Evolutionary conservation across 2,113 vertebrate genomes (phyloP).

Genomic region (Willisornis vidua): DNA sequence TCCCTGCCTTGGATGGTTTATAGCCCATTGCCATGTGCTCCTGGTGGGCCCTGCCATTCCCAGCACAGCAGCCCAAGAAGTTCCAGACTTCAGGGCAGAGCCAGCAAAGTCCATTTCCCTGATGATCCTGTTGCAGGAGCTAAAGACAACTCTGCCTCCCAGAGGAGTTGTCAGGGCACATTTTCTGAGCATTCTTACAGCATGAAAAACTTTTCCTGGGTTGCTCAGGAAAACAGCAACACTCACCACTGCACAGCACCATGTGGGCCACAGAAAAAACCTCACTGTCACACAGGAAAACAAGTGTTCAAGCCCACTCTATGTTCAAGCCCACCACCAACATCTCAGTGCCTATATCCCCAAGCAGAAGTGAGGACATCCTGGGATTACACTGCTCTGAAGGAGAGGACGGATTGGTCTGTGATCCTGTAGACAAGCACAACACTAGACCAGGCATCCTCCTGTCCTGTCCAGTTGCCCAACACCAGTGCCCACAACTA

Average conservation of each 20-base stretch:
- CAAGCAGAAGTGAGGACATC: fast-evolving
- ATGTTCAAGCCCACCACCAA: background rate
- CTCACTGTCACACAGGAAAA: background rate
- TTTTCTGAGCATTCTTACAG: background rate
- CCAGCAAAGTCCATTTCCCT: background rate
- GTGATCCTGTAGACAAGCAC: background rate
- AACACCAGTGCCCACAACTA: background rate
- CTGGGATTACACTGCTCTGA: background rate
- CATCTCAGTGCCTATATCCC: background rate
- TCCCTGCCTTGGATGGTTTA: background rate
- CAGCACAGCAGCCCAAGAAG: background rate
- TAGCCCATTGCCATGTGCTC: background rate
- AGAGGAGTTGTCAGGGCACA: background rate
- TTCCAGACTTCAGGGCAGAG: background rate
- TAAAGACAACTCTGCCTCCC: background rate
- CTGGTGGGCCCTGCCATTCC: background rate
- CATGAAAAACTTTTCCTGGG: background rate
- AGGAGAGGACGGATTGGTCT: fast-evolving
- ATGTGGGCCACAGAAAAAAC: background rate
- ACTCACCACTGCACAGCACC: background rate
- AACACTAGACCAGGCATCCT: fast-evolving
- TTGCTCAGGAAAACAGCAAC: background rate
- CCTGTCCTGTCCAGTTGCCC: background rate
- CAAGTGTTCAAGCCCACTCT: background rate
- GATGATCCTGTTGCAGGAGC: background rate